phyloP scores from a whole-genome alignment of 2,797 vertebrate species.

The Simalia tracyae region DNA sequence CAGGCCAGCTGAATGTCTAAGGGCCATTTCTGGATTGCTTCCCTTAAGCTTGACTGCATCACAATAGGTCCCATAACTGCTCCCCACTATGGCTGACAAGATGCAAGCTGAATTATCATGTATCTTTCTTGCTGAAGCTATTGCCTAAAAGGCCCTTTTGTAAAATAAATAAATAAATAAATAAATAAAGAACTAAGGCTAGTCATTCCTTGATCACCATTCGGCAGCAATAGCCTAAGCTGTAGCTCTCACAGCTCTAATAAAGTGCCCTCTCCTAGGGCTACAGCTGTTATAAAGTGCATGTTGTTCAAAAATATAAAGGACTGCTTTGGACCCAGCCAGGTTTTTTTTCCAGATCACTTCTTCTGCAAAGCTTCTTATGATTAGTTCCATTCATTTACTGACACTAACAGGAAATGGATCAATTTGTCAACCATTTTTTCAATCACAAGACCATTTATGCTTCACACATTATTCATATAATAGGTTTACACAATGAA shows the following conservation, averaged over 20 bases:
- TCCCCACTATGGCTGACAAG: not conserved
- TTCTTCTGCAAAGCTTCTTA: constrained; percentile 39
- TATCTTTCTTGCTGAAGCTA: not conserved
- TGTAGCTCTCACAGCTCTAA: not conserved
- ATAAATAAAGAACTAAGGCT: not conserved
- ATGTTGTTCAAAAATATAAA: not conserved
- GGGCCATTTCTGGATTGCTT: not conserved
- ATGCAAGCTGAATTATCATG: not conserved
- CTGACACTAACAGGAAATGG: constrained; percentile 36
- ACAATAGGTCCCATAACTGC: not conserved
- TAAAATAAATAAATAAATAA: not conserved
- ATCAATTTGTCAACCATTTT: constrained; percentile 42
- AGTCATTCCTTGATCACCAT: not conserved
- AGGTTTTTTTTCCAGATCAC: not conserved
- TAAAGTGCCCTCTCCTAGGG: not conserved
- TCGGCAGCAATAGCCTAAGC: not conserved
- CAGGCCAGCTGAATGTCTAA: not conserved
- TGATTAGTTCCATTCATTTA: constrained; percentile 40
- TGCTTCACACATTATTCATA: constrained; percentile 29
- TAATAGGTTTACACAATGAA: constrained; percentile 57
- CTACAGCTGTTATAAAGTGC: not conserved
- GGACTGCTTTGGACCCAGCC: not conserved
- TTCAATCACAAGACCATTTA: constrained; percentile 36
- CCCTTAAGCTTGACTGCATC: not conserved
- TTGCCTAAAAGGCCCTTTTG: not conserved